Percentiles rank a stretch among this genome's conserved stretches.
These are phyloP conservation scores for Diachasmimorpha longicaudata DNA, from an alignment of 1,140 invertebrate genomes.

Conservation along the genomic window DNA sequence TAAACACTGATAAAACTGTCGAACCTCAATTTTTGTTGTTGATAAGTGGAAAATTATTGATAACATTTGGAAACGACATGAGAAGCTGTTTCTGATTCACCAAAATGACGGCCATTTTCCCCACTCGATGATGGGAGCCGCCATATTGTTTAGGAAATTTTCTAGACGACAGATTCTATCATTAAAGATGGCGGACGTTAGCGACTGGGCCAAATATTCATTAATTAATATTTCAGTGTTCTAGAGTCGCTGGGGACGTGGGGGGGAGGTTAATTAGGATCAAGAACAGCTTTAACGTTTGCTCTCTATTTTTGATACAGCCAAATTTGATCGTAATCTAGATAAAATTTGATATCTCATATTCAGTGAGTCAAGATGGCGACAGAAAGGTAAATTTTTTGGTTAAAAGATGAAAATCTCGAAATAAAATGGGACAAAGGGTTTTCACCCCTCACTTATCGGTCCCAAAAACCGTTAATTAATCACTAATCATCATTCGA, in stretches of 20 bases:
- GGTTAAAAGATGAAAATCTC: too few species aligned
- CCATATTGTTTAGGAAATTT: background rate
- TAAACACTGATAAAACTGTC: too few species aligned
- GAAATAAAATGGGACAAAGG: too few species aligned
- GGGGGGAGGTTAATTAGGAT: conserved; percentile 29
- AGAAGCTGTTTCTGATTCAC: too few species aligned
- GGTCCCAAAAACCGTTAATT: background rate
- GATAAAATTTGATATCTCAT: background rate
- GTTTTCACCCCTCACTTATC: too few species aligned
- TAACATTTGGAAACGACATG: too few species aligned
- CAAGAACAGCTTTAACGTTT: conserved; percentile 44
- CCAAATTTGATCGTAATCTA: conserved; percentile 10
- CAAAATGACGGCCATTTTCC: too few species aligned
- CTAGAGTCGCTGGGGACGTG: conserved; percentile 42
- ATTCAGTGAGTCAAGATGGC: background rate
- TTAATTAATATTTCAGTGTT: conserved; percentile 55
- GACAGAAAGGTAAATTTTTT: too few species aligned
- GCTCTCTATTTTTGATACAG: conserved; percentile 61
- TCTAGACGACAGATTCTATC: conserved; percentile 48
- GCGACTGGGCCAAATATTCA: conserved; percentile 57
- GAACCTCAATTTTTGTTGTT: too few species aligned
- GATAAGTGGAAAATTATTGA: too few species aligned
- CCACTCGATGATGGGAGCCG: too few species aligned
- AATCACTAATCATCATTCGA: background rate
- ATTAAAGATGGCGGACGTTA: conserved; percentile 52